These are phyloP conservation scores for Semaprochilodus insignis DNA, from an alignment of 2,797 vertebrate species.

Conservation along the genomic window DNA sequence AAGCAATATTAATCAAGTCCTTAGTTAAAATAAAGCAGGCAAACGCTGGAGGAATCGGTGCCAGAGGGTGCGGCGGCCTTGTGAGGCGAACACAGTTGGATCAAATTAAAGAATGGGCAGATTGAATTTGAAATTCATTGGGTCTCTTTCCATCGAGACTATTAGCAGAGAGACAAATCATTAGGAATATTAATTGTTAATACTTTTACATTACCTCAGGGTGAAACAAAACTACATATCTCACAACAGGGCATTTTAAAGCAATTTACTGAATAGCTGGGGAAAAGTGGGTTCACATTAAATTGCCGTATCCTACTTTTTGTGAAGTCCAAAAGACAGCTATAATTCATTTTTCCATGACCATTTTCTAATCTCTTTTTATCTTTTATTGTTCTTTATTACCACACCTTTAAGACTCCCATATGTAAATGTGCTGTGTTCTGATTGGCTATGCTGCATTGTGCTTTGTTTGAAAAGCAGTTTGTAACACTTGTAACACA, in stretches of 20 bases:
- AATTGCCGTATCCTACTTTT: not conserved
- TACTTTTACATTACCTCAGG: slow-evolving; percentile 79
- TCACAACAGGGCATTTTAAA: slow-evolving; percentile 67
- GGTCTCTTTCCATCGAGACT: slow-evolving; percentile 72
- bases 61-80: slow-evolving; percentile 65
- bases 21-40: slow-evolving; percentile 59
- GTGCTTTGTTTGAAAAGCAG: not conserved
- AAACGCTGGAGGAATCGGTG: slow-evolving; percentile 58
- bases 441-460: not conserved
- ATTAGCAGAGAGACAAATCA: slow-evolving; percentile 77
- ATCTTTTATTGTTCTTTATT: not conserved
- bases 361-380: too few relatives aligned
- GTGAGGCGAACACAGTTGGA: slow-evolving; percentile 73
- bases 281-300: slow-evolving; percentile 10
- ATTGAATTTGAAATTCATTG: slow-evolving; percentile 81
- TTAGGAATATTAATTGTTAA: slow-evolving; percentile 85
- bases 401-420: too few relatives aligned
- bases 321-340: too few relatives aligned
- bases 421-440: not conserved
- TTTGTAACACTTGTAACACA: not conserved
- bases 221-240: slow-evolving; percentile 60
- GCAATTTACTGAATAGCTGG: slow-evolving; percentile 35
- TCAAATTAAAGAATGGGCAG: slow-evolving; percentile 80
- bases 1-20: slow-evolving; percentile 55
- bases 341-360: too few relatives aligned